A percentile compares a stretch with the other conserved stretches of the same genome.
Evolutionary conservation across 1,140 invertebrate genomes (phyloP).

Genomic region (Ceratosolen solmsi): DNA sequence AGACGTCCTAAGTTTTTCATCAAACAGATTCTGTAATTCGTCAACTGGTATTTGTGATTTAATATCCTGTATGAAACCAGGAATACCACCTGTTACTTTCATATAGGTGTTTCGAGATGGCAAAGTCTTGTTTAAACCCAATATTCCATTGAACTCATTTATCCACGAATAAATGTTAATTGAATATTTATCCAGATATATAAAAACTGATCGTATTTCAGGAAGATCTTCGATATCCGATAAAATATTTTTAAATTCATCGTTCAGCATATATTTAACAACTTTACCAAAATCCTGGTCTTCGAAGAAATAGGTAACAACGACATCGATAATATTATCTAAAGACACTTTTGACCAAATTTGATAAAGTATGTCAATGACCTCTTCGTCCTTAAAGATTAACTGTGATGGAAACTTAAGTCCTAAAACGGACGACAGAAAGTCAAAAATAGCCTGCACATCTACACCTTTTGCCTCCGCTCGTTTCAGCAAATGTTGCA

Average conservation of each 20-base stretch:
- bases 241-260: constrained; percentile 53
- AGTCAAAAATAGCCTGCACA: constrained; percentile 40
- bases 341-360: constrained; percentile 28
- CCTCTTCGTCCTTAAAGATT: constrained; percentile 18
- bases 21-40: constrained; percentile 54
- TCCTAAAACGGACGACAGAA: constrained; percentile 48
- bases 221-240: constrained; percentile 50
- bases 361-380: constrained; percentile 24
- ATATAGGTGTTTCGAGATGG: neutral
- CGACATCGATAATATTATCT: constrained; percentile 7
- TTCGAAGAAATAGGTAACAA: constrained; percentile 32
- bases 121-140: constrained; percentile 46
- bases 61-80: constrained; percentile 54
- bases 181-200: constrained; percentile 46
- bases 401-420: constrained; percentile 48
- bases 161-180: constrained; percentile 51
- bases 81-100: constrained; percentile 50
- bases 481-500: constrained; percentile 52
- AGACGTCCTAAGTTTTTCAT: constrained; percentile 56
- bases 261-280: constrained; percentile 50
- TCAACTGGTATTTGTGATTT: constrained; percentile 54
- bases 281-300: constrained; percentile 56
- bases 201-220: constrained; percentile 50
- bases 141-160: constrained; percentile 53
- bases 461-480: constrained; percentile 41